Conservation (phyloP, 2,113 vertebrate species). For the Notechis scutatus region DNA sequence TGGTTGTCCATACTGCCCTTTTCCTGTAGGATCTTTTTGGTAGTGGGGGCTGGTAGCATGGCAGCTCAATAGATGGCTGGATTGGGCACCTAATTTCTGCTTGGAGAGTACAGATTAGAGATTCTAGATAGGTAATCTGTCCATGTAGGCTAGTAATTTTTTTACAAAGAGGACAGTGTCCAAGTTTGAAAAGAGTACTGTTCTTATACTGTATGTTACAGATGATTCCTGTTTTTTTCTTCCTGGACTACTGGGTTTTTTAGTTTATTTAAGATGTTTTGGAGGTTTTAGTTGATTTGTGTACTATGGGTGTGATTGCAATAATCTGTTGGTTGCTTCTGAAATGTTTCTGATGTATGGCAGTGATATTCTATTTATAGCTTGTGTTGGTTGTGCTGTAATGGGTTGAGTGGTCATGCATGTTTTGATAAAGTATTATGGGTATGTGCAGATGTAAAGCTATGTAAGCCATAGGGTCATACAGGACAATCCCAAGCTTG, state of each 20-base stretch:
- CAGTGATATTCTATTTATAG: background rate
- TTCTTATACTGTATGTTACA: background rate
- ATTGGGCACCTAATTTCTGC: no score
- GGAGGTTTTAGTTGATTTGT: background rate
- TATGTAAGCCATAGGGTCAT: background rate
- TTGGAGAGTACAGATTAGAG: no score
- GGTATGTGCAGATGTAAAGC: background rate
- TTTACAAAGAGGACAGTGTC: no score
- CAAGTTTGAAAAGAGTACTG: no score
- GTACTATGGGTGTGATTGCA: background rate
- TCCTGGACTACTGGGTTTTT: background rate
- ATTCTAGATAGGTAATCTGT: no score
- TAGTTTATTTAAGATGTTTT: background rate
- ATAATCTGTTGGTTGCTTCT: background rate
- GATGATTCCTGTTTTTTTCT: background rate
- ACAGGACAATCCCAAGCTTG: background rate
- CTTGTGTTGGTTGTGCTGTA: background rate
- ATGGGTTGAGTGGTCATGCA: background rate
- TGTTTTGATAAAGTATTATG: background rate
- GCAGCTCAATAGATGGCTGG: no score
- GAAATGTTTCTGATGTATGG: background rate
- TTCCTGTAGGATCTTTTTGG: no score
- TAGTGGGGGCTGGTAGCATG: no score
- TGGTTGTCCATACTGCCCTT: no score
- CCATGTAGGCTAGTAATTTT: no score